Evolutionary conservation across 2,797 vertebrate genomes (phyloP).

Genomic region (Rhinella marina): DNA sequence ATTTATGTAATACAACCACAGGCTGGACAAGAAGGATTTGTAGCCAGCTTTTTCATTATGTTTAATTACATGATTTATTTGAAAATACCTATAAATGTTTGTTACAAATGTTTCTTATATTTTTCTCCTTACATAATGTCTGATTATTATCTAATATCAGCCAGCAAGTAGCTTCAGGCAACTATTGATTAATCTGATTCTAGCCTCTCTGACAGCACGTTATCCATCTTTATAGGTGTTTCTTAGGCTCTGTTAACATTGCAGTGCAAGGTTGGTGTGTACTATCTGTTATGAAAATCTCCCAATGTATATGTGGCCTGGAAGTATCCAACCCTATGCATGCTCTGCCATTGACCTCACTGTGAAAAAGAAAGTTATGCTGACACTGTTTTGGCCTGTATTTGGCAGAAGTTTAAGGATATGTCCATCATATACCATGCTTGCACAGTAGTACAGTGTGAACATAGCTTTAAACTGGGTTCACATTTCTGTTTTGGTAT

Average conservation of each 20-base stretch:
- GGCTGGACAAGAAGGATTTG: background rate
- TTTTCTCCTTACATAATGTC: conserved; percentile 28
- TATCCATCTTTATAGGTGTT: background rate
- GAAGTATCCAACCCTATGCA: too few species aligned
- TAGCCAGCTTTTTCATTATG: background rate
- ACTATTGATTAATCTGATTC: conserved; percentile 23
- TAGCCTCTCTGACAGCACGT: background rate
- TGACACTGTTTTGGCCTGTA: background rate
- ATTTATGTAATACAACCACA: background rate
- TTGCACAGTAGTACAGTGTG: too few species aligned
- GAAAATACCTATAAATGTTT: too few species aligned
- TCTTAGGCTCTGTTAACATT: background rate
- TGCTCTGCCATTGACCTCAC: too few species aligned
- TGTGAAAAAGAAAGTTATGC: background rate
- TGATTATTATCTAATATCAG: conserved; percentile 21
- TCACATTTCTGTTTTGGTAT: too few species aligned
- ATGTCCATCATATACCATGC: too few species aligned
- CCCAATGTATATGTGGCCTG: too few species aligned
- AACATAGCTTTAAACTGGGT: too few species aligned
- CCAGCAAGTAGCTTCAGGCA: conserved; percentile 11
- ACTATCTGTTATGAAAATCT: too few species aligned
- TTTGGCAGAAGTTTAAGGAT: background rate
- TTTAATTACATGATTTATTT: background rate
- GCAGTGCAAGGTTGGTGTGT: too few species aligned
- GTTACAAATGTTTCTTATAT: background rate